Percentiles rank a stretch among this genome's conserved stretches.
These are phyloP conservation scores for Actinopyga echinites DNA, from an alignment of 53 echinoderm and acorn worm species.

Conservation along the genomic window DNA sequence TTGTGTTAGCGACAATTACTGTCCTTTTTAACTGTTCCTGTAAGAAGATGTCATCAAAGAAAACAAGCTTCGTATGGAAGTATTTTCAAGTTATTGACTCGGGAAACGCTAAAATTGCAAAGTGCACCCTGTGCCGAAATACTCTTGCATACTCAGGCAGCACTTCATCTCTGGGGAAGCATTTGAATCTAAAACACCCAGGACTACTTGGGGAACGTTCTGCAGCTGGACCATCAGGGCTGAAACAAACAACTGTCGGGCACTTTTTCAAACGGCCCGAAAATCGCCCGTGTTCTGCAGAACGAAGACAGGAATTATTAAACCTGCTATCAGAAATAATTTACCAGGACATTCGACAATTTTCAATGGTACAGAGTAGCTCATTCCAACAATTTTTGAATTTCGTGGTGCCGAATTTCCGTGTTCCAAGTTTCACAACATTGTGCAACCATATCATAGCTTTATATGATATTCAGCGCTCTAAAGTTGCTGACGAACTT, in stretches of 20 bases:
- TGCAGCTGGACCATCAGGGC: not conserved
- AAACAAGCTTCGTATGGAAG: conserved; percentile 8
- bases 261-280: not conserved
- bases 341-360: not conserved
- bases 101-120: not conserved
- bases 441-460: not conserved
- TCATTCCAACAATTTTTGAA: conserved; percentile 1
- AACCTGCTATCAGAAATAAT: not conserved
- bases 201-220: too few relatives aligned
- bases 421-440: not conserved
- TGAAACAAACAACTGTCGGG: not conserved
- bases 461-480: conserved; percentile 1
- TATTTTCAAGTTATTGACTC: conserved; percentile 4
- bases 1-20: too few relatives aligned
- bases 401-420: conserved; percentile 18
- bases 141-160: conserved; percentile 7
- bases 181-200: conserved; percentile 1
- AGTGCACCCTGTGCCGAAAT: not conserved
- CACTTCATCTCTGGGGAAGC: conserved; percentile 15
- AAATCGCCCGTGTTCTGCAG: not conserved
- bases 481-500: not conserved
- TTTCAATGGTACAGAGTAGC: not conserved
- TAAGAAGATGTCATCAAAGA: conserved; percentile 17
- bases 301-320: not conserved
- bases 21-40: too few relatives aligned